Percentiles rank a stretch among this genome's conserved stretches.
Conservation (phyloP, 1,140 invertebrate genomes). For the Anthonomus grandis region DNA sequence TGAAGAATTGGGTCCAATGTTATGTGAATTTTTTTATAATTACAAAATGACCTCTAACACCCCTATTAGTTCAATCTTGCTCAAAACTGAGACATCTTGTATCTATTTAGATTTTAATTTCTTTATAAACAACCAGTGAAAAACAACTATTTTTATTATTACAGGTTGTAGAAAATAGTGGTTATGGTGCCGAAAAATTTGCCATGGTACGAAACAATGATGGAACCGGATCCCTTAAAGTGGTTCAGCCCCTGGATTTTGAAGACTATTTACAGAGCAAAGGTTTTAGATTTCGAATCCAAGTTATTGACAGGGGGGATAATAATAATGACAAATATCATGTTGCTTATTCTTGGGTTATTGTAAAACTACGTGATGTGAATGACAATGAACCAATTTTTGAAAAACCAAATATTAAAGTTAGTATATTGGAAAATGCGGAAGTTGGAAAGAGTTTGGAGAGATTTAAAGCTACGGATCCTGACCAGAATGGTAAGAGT, state of each 20-base stretch:
- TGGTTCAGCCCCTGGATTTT: slow-evolving; percentile 91
- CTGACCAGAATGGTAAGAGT: slow-evolving; percentile 88
- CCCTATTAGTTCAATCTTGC: too few species aligned
- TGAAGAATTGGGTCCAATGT: too few species aligned
- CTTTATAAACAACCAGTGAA: too few species aligned
- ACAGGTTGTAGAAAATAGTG: slow-evolving; percentile 90
- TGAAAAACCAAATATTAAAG: slow-evolving; percentile 86
- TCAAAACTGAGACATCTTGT: too few species aligned
- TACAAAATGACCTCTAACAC: too few species aligned
- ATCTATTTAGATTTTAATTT: too few species aligned
- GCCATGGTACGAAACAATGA: slow-evolving; percentile 83
- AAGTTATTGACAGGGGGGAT: slow-evolving; percentile 89
- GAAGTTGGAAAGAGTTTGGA: slow-evolving; percentile 84
- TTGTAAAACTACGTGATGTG: slow-evolving; percentile 86
- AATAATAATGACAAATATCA: slow-evolving; percentile 94
- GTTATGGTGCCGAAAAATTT: slow-evolving; percentile 58
- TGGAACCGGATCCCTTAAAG: slow-evolving; percentile 90
- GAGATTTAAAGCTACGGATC: slow-evolving; percentile 90
- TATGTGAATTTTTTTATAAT: too few species aligned
- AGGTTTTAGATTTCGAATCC: slow-evolving; percentile 88
- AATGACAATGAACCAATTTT: slow-evolving; percentile 95
- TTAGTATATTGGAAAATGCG: slow-evolving; percentile 86
- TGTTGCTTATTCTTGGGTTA: slow-evolving; percentile 91
- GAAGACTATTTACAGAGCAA: slow-evolving; percentile 89
- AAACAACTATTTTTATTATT: too few species aligned